Percentiles rank a stretch among this genome's conserved stretches.
These are phyloP conservation scores for Achroia grisella DNA, from an alignment of 1,140 invertebrate species.

Conservation along the genomic window DNA sequence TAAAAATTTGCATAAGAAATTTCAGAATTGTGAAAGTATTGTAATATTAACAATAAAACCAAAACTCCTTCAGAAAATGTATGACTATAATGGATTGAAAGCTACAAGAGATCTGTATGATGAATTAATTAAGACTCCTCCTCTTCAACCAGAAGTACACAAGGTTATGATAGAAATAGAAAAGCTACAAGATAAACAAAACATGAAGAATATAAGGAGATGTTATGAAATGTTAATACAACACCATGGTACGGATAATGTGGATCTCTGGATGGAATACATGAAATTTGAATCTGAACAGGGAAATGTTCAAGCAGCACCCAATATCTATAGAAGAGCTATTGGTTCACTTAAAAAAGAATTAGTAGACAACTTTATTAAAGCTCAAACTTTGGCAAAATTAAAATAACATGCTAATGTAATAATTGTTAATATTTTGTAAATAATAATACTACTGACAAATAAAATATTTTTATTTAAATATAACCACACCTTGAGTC, in stretches of 20 bases:
- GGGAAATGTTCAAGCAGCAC: slow-evolving; percentile 34
- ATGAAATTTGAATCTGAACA: slow-evolving; percentile 52
- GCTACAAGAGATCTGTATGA: slow-evolving; percentile 56
- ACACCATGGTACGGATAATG: slow-evolving; percentile 47
- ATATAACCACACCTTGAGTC: slow-evolving; percentile 52
- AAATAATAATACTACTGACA: slow-evolving; percentile 25
- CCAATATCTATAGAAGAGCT: slow-evolving; percentile 54
- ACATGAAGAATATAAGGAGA: slow-evolving; percentile 46
- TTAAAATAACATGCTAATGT: slow-evolving; percentile 25
- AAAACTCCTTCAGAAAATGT: slow-evolving; percentile 56
- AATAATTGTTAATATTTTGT: slow-evolving; percentile 16
- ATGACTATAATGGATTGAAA: slow-evolving; percentile 50
- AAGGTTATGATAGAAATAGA: slow-evolving; percentile 56
- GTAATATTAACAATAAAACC: slow-evolving; percentile 49
- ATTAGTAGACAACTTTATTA: slow-evolving; percentile 58
- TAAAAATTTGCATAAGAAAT: slow-evolving; percentile 46
- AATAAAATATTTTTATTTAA: slow-evolving; percentile 64
- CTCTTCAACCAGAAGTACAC: slow-evolving; percentile 52
- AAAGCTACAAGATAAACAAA: slow-evolving; percentile 39
- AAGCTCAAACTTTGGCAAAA: slow-evolving; percentile 51
- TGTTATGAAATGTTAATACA: slow-evolving; percentile 52
- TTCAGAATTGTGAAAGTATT: slow-evolving; percentile 49
- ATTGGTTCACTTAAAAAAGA: slow-evolving; percentile 49
- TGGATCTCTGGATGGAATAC: slow-evolving; percentile 54
- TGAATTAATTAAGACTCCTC: slow-evolving; percentile 53